Percentiles rank a stretch among this genome's conserved stretches.
These are phyloP conservation scores for Corvus hawaiiensis DNA, from an alignment of 2,113 vertebrate genomes.

Conservation along the genomic window DNA sequence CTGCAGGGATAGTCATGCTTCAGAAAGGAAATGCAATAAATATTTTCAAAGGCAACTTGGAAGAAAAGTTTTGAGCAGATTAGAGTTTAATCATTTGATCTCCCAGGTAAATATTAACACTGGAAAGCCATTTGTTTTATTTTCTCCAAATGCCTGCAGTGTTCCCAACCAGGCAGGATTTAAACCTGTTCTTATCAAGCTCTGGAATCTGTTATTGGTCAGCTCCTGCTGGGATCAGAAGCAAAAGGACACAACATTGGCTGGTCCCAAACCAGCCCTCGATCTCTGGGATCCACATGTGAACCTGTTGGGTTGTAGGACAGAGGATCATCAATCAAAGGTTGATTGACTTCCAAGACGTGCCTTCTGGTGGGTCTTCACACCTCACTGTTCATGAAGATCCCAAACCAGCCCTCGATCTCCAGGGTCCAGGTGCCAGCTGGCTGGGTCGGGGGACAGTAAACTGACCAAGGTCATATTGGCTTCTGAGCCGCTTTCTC, in stretches of 20 bases:
- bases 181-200: neutral
- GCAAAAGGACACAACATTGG: neutral
- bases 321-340: neutral
- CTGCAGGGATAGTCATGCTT: neutral
- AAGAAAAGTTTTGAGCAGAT: neutral
- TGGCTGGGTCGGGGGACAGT: fast-evolving
- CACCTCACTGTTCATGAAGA: too few species aligned
- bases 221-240: neutral
- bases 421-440: neutral
- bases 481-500: neutral
- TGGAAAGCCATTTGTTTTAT: neutral
- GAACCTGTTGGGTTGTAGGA: neutral
- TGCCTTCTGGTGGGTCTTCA: neutral
- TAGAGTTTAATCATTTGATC: neutral
- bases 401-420: neutral
- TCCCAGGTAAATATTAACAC: neutral
- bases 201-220: neutral
- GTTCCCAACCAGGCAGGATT: neutral
- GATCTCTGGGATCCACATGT: fast-evolving
- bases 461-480: fast-evolving
- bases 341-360: neutral
- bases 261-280: neutral
- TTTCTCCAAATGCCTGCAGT: neutral
- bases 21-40: neutral
- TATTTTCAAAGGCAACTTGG: neutral